Base-by-base conservation (phyloP, 2,113 vertebrate genomes). In the Coptodon rendalli region DNA sequence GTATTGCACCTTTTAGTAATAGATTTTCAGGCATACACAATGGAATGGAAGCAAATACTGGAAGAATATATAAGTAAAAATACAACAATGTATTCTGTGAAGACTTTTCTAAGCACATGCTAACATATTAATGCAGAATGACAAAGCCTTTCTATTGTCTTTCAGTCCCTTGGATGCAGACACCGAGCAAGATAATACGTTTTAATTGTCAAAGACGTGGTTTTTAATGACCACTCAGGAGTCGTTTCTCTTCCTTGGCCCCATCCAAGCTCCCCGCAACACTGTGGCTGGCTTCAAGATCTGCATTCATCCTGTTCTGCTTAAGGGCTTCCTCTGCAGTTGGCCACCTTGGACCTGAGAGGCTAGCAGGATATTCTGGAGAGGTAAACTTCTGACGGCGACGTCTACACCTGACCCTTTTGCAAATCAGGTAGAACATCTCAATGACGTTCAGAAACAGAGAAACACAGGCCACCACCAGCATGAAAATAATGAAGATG, bases 401-500 rank as follows among this genome's bases (percentile, higher is more conserved):
- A 12, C 31, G 9, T 54, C 6, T 38, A 10, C 96, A 95, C 16
- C 80, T 68, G n/a, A 95, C 6, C 80, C 91, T 89, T 22, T 57
- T 95, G 48, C 86, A 95, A 2, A 97, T 7, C 89, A 97, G 94
- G 93, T 97, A 97, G 84, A 97, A 94, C 13, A 97, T 45, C 92
- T 97, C 97, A 0, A 94, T 4, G 19, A 97, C 1, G 7, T 94
- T 97, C 38, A 97, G 95, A 6, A 96, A 1, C 82, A 97, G 90
- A 4, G 97, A 97, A 24, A 97, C 38, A 82, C 96, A 96, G 14
- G 95, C 95, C 38, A 97, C 96, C 19, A 83, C 96, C 89, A 97
- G 93, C 97, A 97, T 97, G 83, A 97, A 97, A 91, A 97, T 95
- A 86, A 97, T 97, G 88, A 97, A 97, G 94, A 97, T 97, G 90